Evolutionary conservation across 2,888 invertebrate species (phyloP), one percentile per base, ranked within the genome.

Genomic region (Gisinianus flammeolus): DNA sequence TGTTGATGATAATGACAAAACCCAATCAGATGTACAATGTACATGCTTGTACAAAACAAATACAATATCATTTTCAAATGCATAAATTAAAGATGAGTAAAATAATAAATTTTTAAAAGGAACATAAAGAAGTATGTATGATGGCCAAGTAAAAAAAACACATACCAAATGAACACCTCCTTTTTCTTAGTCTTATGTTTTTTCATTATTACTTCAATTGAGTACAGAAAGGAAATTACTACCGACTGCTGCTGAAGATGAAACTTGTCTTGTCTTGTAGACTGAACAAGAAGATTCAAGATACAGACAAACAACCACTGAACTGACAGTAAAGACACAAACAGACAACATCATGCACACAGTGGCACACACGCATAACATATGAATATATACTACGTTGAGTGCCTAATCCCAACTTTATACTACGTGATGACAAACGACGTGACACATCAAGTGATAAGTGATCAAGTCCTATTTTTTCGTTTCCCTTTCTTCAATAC

Each of bases 401-500:
- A 22, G 24, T 28, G 28, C 26, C 26, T 26, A 62, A 22, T 26
- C 26, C 26, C 26, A 24, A 62, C 12, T 62, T 62, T 62, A 62
- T 26, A 62, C 62, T 16, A 62, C 2, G 22, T 33, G 26, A 58
- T 70, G 70, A 70, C 54, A 70, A 70, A 52, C 28, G 70, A 70
- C 16, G 70, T 30, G 70, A 54, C 70, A 70, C 52, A 44, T 44
- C 44, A 12, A 35, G 35, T 8, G 12, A 8, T 12, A 12, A 35
- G 35, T n/a, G 12, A 35, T 35, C 35, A 19, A 44, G 44, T 6
- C 44, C 44, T 44, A 12, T 44, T 19, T 16, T 58, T 54, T 71
- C 71, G 58, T 71, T 71, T 71, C 58, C 58, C 58, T 71, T 71
- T 71, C 31, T 22, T 67, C 26, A 10, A 66, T 66, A 31, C 67